Evolutionary conservation across 1,140 invertebrate genomes (phyloP), one percentile per base, ranked within the genome.

Genomic region (Drosophila melanogaster): DNA sequence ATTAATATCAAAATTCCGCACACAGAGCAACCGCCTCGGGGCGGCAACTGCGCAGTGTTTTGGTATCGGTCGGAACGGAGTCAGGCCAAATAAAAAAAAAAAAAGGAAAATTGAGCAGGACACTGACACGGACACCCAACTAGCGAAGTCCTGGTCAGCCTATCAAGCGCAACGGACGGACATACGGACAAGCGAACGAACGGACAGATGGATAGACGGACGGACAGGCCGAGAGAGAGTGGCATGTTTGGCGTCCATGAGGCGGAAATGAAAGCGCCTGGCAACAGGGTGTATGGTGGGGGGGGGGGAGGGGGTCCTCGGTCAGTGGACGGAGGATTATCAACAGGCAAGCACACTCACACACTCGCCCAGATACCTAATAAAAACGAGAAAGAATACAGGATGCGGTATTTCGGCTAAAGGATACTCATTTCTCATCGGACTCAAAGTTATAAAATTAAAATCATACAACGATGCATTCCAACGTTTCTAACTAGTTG

Each of bases 1-100:
- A 89, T 89, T 89, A 89, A 89, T 89, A 89, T 89, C 84, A 89
- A 89, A 89, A 87, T 87, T 89, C 84, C 61, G 84, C 71, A 83
- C 84, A 87, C 83, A 87, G 47, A 79, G 38, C 64, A 22, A 60
- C 24, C 54, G 61, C 51, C 50, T 69, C 59, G 58, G 58, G 64
- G 64, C 51, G 53, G 49, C 57, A 87, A 87, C 84, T 87, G 83
- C 83, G 83, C 83, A 87, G 83, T 87, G 80, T 71, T 71, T 74
- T 79, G 75, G 80, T 50, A 55, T 59, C 14, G 66, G 47, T 14
- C 2, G 19, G 30, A 17, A 4, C 4, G 49, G 59, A 15, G 26
- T 4, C 11, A 11, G n/a, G 57, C 43, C 55, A 19, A 43, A 37
- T 58, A 14, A 11, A 37, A 12, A 37, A 6, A 38, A 38, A 37